Conservation (phyloP, 2,113 vertebrate genomes). For the Xenopus tropicalis region UCB_Xtro_10.0 CM004446.2:70031001-70031500, state of each 20-base stretch:
- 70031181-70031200: too few relatives aligned
- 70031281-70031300: slow-evolving; percentile 80
- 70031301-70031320: slow-evolving; percentile 74
- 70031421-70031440: slow-evolving; percentile 70
- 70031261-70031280: slow-evolving; percentile 71
- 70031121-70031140: too few relatives aligned
- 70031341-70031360: slow-evolving; percentile 81
- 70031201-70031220: slow-evolving; percentile 61
- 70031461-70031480: slow-evolving; percentile 79
- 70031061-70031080: too few relatives aligned
- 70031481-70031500: slow-evolving; percentile 59
- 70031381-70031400: slow-evolving; percentile 77
- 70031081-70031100: too few relatives aligned
- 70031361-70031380: slow-evolving; percentile 84
- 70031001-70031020: too few relatives aligned
- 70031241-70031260: slow-evolving; percentile 67
- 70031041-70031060: too few relatives aligned
- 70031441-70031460: slow-evolving; percentile 68
- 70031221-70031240: slow-evolving; percentile 69
- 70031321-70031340: slow-evolving; percentile 74
- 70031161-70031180: too few relatives aligned
- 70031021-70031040: too few relatives aligned
- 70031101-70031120: too few relatives aligned
- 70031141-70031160: too few relatives aligned
- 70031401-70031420: slow-evolving; percentile 73